These are phyloP conservation scores for Eudyptes chrysolophus DNA, from an alignment of 2,113 vertebrate genomes.

Conservation along the genomic window DNA sequence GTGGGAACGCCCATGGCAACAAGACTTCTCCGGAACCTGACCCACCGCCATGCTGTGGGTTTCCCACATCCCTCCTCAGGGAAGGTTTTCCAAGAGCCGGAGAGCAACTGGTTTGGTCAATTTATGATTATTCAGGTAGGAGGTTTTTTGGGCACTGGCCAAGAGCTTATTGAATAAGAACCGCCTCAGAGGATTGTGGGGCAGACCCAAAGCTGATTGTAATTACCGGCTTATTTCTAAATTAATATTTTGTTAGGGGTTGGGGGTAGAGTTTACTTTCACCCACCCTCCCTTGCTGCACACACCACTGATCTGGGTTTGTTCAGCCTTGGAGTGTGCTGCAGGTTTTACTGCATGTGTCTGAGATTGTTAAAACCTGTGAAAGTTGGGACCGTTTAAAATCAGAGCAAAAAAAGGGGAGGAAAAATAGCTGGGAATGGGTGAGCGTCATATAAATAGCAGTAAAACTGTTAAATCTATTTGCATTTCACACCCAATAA, in stretches of 20 bases:
- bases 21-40: not conserved
- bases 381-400: not conserved
- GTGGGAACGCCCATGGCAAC: not conserved
- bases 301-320: not conserved
- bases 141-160: slow-evolving; percentile 9
- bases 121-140: not conserved
- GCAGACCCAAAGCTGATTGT: not conserved
- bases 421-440: slow-evolving; percentile 26
- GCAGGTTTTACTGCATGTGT: not conserved
- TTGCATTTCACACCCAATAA: slow-evolving; percentile 75
- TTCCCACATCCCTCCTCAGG: not conserved
- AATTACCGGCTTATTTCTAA: slow-evolving; percentile 61
- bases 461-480: slow-evolving; percentile 72
- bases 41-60: fast-evolving
- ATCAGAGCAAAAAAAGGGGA: not conserved
- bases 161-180: slow-evolving; percentile 12
- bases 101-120: not conserved
- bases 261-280: slow-evolving; percentile 11
- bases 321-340: not conserved
- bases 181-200: not conserved
- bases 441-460: slow-evolving; percentile 59
- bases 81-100: not conserved
- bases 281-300: not conserved
- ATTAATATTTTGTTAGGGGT: slow-evolving; percentile 47
- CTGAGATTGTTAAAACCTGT: slow-evolving; percentile 35